Evolutionary conservation across 2,888 invertebrate species (phyloP).

Genomic region (Drosophila koepferae): DNA sequence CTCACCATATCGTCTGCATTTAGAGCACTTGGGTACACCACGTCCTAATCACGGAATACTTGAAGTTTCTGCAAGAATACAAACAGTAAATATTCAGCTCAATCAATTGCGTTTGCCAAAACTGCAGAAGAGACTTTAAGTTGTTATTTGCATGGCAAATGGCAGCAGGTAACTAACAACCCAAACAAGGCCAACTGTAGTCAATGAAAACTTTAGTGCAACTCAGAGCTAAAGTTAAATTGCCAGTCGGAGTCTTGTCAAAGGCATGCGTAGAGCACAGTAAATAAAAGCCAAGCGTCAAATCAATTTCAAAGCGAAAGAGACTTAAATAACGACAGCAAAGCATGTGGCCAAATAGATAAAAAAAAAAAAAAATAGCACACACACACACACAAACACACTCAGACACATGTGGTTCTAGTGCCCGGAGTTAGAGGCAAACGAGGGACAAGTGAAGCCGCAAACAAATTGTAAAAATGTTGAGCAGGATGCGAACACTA

Average conservation of each 20-base stretch:
- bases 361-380: constrained; percentile 34
- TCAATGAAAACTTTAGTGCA: constrained; percentile 43
- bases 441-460: constrained; percentile 63
- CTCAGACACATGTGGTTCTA: constrained; percentile 45
- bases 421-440: not conserved
- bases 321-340: constrained; percentile 70
- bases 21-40: constrained; percentile 85
- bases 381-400: not conserved
- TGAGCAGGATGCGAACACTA: constrained; percentile 19
- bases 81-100: constrained; percentile 22
- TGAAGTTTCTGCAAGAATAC: constrained; percentile 80
- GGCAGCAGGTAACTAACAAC: constrained; percentile 2
- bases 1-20: constrained; percentile 85
- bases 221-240: constrained; percentile 45
- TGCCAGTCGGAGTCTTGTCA: constrained; percentile 35
- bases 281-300: constrained; percentile 48
- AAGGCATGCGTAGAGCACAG: constrained; percentile 22
- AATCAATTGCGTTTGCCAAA: constrained; percentile 16
- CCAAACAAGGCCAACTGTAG: not conserved
- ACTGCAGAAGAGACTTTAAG: constrained; percentile 7
- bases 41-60: constrained; percentile 84
- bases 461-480: constrained; percentile 77
- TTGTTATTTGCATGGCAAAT: constrained; percentile 18
- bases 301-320: constrained; percentile 68
- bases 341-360: constrained; percentile 67